These are phyloP conservation scores for Danaus chrysippus DNA, from an alignment of 2,888 invertebrate species.

Conservation along the genomic window DNA sequence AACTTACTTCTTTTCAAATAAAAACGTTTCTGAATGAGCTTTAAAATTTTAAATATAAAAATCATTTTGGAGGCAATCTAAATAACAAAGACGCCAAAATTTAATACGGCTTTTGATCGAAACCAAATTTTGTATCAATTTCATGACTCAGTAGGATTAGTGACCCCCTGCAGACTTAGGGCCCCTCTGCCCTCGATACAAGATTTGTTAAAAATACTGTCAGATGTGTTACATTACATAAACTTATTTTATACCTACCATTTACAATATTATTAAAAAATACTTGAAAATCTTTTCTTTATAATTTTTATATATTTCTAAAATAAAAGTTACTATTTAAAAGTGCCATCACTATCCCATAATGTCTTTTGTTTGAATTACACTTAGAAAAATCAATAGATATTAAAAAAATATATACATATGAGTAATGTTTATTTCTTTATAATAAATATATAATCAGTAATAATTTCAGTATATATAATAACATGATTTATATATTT, in stretches of 20 bases:
- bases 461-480: no score
- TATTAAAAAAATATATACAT: no score
- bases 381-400: no score
- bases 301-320: no score
- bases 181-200: constrained; percentile 41
- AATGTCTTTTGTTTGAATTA: no score
- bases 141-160: constrained; percentile 62
- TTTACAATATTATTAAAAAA: background rate
- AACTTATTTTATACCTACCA: background rate
- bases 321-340: no score
- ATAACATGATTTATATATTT: background rate
- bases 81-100: constrained; percentile 41
- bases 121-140: constrained; percentile 71
- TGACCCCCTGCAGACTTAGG: constrained; percentile 52
- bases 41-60: constrained; percentile 15
- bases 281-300: no score
- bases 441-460: no score
- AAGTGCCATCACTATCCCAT: no score
- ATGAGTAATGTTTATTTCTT: no score
- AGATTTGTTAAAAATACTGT: constrained; percentile 19
- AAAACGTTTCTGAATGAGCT: constrained; percentile 6
- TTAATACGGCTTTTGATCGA: constrained; percentile 55
- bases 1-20: constrained; percentile 9
- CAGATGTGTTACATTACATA: constrained; percentile 2
- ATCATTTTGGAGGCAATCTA: constrained; percentile 31